Conservation (phyloP, 2,797 vertebrate species). For the Takifugu ocellatus region DNA sequence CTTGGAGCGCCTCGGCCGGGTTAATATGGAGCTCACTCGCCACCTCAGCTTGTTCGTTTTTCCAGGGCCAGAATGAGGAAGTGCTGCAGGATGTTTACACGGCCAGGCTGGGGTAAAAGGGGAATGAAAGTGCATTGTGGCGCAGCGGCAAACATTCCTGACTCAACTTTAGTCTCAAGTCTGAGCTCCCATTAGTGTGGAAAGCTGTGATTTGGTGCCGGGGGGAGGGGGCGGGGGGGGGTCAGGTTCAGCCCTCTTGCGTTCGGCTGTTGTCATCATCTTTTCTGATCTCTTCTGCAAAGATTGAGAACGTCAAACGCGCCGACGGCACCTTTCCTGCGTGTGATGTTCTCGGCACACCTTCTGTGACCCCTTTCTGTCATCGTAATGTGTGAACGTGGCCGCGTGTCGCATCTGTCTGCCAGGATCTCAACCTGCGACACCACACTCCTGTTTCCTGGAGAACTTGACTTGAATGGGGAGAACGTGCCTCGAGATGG, state of each 20-base stretch:
- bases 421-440: slow-evolving; percentile 9
- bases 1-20: slow-evolving; percentile 15
- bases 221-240: neutral
- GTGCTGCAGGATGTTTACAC: slow-evolving; percentile 40
- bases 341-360: slow-evolving; percentile 45
- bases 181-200: slow-evolving; percentile 9
- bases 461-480: neutral
- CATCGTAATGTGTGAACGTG: slow-evolving; percentile 41
- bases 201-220: slow-evolving; percentile 11
- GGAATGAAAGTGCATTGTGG: slow-evolving; percentile 10
- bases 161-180: slow-evolving; percentile 31
- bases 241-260: neutral
- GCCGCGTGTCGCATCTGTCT: slow-evolving; percentile 8
- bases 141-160: slow-evolving; percentile 26
- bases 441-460: neutral
- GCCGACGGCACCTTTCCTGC: slow-evolving; percentile 27
- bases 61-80: slow-evolving; percentile 41
- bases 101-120: slow-evolving; percentile 27
- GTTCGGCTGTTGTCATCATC: slow-evolving; percentile 8
- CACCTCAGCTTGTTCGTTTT: slow-evolving; percentile 18
- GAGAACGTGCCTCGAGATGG: too few species aligned
- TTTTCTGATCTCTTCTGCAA: slow-evolving; percentile 2
- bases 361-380: slow-evolving; percentile 51
- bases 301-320: slow-evolving; percentile 3
- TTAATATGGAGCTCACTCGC: slow-evolving; percentile 13